Percentiles rank a stretch among this genome's conserved stretches.
These are phyloP conservation scores for Ceriagrion tenellum DNA, from an alignment of 2,888 invertebrate genomes.

Conservation along the genomic window DNA sequence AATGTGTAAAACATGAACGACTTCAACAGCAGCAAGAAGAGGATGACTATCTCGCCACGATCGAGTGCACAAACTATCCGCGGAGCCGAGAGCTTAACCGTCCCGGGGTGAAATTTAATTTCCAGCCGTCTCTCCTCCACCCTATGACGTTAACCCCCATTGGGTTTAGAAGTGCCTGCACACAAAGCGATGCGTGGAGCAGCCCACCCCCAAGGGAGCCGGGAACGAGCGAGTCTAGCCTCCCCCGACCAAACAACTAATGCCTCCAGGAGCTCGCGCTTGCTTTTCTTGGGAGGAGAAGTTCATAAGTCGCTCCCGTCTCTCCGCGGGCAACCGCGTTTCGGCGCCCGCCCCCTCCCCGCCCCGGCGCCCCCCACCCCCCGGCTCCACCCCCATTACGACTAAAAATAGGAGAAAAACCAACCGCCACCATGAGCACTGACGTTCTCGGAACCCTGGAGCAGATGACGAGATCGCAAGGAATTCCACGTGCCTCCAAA, in stretches of 20 bases:
- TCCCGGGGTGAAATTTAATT: not conserved
- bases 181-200: not conserved
- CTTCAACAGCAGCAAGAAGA: no score
- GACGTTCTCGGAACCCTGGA: not conserved
- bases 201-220: not conserved
- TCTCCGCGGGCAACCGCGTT: conserved; percentile 7
- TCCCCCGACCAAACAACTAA: not conserved
- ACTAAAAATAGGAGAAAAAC: conserved; percentile 5
- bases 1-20: no score
- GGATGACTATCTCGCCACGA: not conserved
- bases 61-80: not conserved
- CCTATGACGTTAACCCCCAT: not conserved
- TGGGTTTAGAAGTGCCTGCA: not conserved
- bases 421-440: not conserved
- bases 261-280: not conserved
- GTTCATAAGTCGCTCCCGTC: not conserved
- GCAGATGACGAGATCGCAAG: conserved; percentile 28
- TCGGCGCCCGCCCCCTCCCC: not conserved
- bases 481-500: not conserved
- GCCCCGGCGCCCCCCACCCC: no score
- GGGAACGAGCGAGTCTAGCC: not conserved
- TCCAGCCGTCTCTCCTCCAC: not conserved
- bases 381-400: no score
- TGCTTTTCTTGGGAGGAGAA: not conserved
- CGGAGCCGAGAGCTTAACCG: not conserved